phyloP scores from a whole-genome alignment of 2,888 invertebrate genomes.

The Mythimna albipuncta region DNA sequence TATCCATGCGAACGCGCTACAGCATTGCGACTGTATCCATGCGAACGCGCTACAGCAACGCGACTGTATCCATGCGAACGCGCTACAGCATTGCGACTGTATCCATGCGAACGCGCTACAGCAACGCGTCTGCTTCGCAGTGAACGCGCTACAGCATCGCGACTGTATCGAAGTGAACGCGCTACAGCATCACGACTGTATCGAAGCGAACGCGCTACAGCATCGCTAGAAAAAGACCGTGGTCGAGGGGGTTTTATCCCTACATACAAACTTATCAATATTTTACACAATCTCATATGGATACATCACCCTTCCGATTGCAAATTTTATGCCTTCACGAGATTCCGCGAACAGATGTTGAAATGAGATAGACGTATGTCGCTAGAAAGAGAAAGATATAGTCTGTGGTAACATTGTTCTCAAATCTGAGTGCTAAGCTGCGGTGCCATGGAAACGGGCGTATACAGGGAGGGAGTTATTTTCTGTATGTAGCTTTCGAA shows the following conservation, averaged over 20 bases:
- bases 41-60: too few species aligned
- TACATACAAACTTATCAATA: constrained; percentile 49
- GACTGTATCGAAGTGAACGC: too few species aligned
- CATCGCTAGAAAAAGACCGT: too few species aligned
- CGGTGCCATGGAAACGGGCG: constrained; percentile 31
- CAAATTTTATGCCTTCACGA: constrained; percentile 58
- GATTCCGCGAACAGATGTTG: constrained; percentile 39
- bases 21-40: too few species aligned
- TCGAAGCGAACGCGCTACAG: too few species aligned
- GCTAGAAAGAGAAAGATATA: constrained; percentile 8
- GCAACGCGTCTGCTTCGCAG: too few species aligned
- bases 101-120: too few species aligned
- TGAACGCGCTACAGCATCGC: too few species aligned
- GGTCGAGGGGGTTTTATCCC: neutral
- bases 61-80: too few species aligned
- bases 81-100: too few species aligned
- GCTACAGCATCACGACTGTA: too few species aligned
- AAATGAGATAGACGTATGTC: constrained; percentile 40
- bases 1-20: too few species aligned
- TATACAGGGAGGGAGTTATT: neutral
- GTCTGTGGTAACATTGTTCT: constrained; percentile 28
- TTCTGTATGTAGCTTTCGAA: neutral
- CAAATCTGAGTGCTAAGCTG: constrained; percentile 33
- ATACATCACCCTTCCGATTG: constrained; percentile 48
- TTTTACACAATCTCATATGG: constrained; percentile 42